phyloP scores from a whole-genome alignment of 1,140 invertebrate species.

The Mercenaria mercenaria region DNA sequence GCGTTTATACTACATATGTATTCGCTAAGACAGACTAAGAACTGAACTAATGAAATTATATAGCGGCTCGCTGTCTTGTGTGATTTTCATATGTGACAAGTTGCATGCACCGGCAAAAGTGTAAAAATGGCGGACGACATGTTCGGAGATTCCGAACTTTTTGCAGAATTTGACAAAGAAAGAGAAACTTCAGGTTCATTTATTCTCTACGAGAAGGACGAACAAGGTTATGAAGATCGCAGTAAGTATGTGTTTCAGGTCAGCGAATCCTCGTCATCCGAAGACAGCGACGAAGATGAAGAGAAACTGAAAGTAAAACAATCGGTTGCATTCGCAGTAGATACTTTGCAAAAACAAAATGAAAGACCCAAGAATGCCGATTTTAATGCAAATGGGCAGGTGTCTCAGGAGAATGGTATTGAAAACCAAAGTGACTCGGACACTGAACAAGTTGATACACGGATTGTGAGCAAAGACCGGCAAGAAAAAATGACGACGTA shows the following conservation, averaged over 20 bases:
- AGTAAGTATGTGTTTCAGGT: conserved; percentile 78
- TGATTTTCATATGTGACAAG: too few species aligned
- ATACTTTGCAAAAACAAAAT: conserved; percentile 19
- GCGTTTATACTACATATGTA: too few species aligned
- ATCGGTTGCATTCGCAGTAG: not conserved
- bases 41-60: too few species aligned
- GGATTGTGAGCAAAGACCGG: conserved; percentile 23
- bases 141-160: conserved; percentile 81
- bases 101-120: too few species aligned
- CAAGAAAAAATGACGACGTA: conserved; percentile 57
- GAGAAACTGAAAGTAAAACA: conserved; percentile 54
- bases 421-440: not conserved
- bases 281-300: conserved; percentile 37
- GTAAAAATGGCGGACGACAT: conserved; percentile 71
- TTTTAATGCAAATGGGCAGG: not conserved
- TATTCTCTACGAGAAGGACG: conserved; percentile 74
- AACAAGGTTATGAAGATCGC: conserved; percentile 66
- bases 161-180: conserved; percentile 83
- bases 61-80: too few species aligned
- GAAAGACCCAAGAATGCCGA: not conserved
- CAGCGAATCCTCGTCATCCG: conserved; percentile 70
- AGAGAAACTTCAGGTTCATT: conserved; percentile 74
- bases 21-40: too few species aligned
- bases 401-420: not conserved
- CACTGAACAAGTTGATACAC: not conserved